A percentile compares a stretch with the other conserved stretches of the same genome.
Conservation (phyloP, 2,888 invertebrate genomes). For the Zaprionus lineosus region DNA sequence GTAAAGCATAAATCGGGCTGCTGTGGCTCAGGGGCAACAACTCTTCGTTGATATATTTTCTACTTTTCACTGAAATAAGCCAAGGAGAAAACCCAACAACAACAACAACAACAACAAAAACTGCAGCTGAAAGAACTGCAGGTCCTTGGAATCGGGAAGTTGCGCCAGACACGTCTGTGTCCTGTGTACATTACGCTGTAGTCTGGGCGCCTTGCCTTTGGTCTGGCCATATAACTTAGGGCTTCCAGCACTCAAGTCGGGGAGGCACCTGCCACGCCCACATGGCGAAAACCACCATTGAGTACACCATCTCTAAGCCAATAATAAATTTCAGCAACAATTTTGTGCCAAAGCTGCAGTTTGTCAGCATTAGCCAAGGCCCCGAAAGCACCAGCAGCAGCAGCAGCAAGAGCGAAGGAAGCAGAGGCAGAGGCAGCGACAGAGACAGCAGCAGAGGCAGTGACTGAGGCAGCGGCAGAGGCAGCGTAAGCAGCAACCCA, state of each 20-base stretch:
- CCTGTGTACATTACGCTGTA: not conserved
- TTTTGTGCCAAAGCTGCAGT: conserved; percentile 72
- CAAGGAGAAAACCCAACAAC: conserved; percentile 9
- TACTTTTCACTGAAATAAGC: conserved; percentile 2
- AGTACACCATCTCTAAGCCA: conserved; percentile 59
- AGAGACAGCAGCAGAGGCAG: conserved; percentile 46
- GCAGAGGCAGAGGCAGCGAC: not conserved
- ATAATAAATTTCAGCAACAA: conserved; percentile 74
- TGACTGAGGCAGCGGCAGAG: not conserved
- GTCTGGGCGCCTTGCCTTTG: conserved; percentile 15
- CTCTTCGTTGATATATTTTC: conserved; percentile 31
- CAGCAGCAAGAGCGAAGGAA: not conserved
- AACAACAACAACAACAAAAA: not conserved
- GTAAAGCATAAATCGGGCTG: conserved; percentile 44
- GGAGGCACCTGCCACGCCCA: conserved; percentile 27
- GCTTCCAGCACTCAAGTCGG: conserved; percentile 58
- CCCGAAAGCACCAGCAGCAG: conserved; percentile 2
- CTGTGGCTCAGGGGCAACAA: conserved; percentile 18
- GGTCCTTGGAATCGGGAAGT: conserved; percentile 21
- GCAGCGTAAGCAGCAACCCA: not conserved
- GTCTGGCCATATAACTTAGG: conserved; percentile 58
- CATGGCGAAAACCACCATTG: conserved; percentile 16
- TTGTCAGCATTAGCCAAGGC: conserved; percentile 66
- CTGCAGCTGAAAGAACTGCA: too few species aligned
- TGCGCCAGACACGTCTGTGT: conserved; percentile 26